Percentiles rank a stretch among this genome's conserved stretches.
These are phyloP conservation scores for Hypomesus transpacificus DNA, from an alignment of 2,113 vertebrate genomes.

Conservation along the genomic window DNA sequence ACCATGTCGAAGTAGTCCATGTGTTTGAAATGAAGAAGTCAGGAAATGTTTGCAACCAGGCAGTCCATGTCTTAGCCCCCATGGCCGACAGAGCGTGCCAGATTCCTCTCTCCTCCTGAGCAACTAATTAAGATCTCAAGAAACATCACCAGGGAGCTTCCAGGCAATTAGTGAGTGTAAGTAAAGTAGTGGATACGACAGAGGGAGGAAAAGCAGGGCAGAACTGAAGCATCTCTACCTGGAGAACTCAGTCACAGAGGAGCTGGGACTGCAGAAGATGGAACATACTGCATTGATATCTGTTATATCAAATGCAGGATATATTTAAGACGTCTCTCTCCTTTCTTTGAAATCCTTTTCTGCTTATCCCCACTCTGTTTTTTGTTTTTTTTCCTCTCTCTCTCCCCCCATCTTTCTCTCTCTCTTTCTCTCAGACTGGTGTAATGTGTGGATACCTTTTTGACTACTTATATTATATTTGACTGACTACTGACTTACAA, in stretches of 20 bases:
- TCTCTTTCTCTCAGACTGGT: neutral
- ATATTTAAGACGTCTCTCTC: neutral
- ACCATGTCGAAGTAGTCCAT: too few relatives aligned
- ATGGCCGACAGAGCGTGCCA: slow-evolving; percentile 18
- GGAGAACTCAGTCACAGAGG: too few relatives aligned
- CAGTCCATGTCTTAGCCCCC: slow-evolving; percentile 30
- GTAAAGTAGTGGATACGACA: slow-evolving; percentile 10
- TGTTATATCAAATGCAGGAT: neutral
- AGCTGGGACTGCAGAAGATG: too few relatives aligned
- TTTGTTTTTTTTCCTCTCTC: neutral
- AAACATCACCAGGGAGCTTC: slow-evolving; percentile 54
- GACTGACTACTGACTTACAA: too few relatives aligned
- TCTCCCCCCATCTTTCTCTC: slow-evolving; percentile 5
- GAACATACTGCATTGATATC: too few relatives aligned
- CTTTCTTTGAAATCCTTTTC: neutral
- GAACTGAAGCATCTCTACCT: neutral
- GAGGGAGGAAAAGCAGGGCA: slow-evolving; percentile 25
- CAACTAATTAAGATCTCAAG: slow-evolving; percentile 49
- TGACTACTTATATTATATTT: too few relatives aligned
- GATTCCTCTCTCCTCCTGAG: slow-evolving; percentile 26
- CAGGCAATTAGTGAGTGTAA: slow-evolving; percentile 49
- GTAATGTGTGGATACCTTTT: too few relatives aligned
- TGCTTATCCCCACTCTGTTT: neutral
- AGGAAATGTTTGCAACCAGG: too few relatives aligned
- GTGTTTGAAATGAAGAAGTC: slow-evolving; percentile 5